Evolutionary conservation across 1,140 invertebrate species (phyloP).

Genomic region (Leptonema lineaticorne): DNA sequence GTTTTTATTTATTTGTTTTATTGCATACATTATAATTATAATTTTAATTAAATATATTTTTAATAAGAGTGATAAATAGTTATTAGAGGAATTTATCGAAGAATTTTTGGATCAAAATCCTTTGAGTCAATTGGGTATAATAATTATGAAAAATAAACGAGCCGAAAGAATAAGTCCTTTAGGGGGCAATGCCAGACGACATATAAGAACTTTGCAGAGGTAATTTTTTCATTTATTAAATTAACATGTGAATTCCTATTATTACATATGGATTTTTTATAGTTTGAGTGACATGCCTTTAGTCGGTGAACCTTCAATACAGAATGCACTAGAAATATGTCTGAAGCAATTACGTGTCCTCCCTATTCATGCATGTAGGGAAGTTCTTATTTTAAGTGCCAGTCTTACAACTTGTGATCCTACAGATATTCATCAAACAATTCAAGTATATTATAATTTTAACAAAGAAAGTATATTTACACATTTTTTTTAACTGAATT

Average conservation of each 20-base stretch:
- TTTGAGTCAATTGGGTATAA: constrained; percentile 93
- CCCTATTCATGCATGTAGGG: constrained; percentile 89
- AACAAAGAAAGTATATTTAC: no score
- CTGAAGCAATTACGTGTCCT: constrained; percentile 83
- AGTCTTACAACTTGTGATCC: constrained; percentile 97
- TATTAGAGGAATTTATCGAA: constrained; percentile 91
- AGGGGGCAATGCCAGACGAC: constrained; percentile 81
- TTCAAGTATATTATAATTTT: constrained; percentile 62
- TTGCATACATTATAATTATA: neutral
- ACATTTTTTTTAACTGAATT: no score
- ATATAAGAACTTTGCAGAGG: constrained; percentile 67
- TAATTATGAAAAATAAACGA: constrained; percentile 89
- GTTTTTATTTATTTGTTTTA: constrained; percentile 51
- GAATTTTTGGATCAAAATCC: constrained; percentile 99
- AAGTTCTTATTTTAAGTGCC: constrained; percentile 88
- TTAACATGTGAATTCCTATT: no score
- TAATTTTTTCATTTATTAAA: no score
- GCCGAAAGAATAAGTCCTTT: constrained; percentile 91
- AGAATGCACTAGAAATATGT: constrained; percentile 91
- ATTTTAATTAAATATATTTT: constrained; percentile 48
- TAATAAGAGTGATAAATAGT: no score
- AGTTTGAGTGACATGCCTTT: constrained; percentile 62
- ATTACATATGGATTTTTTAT: constrained; percentile 25
- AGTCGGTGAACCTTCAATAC: constrained; percentile 89
- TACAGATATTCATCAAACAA: constrained; percentile 84